Base-by-base conservation (phyloP, 2,113 vertebrate species). In the Rattus rattus region DNA sequence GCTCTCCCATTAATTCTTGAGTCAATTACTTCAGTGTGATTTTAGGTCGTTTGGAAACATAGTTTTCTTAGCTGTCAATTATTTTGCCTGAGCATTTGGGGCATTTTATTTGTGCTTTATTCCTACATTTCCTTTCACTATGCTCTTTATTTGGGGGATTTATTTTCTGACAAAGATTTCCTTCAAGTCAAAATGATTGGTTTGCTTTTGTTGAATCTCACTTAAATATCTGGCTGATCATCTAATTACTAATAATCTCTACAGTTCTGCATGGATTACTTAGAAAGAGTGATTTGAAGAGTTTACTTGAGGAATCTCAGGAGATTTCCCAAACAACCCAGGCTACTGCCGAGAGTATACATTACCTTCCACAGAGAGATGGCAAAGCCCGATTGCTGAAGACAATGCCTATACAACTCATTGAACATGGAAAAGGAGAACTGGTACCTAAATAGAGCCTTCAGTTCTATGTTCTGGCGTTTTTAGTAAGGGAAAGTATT, bases 201-300 rank as follows among this genome's bases (percentile, higher is more conserved):
- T 91, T 91, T 92, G 22, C 67, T 91, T 96, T 88, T 70, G 75
- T 80, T 95, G 80, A 90, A 49, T 91, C 2, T 67, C 84, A 91
- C 26, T 88, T 87, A 92, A 90, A 56, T 84, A 85, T 56, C 36
- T 85, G 52, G 39, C 54, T 96, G 79, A 79, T 39, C 22, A 79
- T 39, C 22, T 94, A 91, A 96, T 88, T 94, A 47, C 13, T 94
- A 94, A 90, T 87, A 69, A 83, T 19, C 4, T 67, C 61, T 83
- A 49, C 63, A 22, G 61, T 59, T 94, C 88, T 61, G 33, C 1
- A 22, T 63, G 30, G 73, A 75, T 90, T 94, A 4, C 16, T 2
- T 65, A 75, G 59, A 19, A 87, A 76, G 39, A 70, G 47, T 67
- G 49, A 47, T 47, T 76, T 54, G 1, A 88, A 47, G 47, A 33